Percentiles rank a stretch among this genome's conserved stretches.
Evolutionary conservation across 2,113 vertebrate species (phyloP).

Genomic region (Steatornis caripensis): DNA sequence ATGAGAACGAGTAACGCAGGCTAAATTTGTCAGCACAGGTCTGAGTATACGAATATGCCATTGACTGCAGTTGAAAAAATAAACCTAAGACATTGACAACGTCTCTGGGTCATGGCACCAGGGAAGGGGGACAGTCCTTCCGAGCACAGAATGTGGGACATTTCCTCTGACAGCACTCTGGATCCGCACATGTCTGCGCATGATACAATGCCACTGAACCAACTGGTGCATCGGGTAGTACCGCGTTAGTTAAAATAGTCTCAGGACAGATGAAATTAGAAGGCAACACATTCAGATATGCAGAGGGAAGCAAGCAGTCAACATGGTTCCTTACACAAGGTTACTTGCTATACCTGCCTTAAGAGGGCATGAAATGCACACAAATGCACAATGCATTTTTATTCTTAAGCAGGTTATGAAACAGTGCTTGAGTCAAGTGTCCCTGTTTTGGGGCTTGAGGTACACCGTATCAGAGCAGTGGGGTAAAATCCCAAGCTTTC

Average conservation of each 20-base stretch:
- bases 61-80: background rate
- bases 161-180: background rate
- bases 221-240: background rate
- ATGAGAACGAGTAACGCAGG: background rate
- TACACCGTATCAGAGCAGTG: background rate
- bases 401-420: background rate
- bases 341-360: constrained; percentile 61
- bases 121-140: background rate
- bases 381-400: constrained; percentile 28
- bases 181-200: background rate
- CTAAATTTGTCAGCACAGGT: background rate
- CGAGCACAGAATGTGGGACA: background rate
- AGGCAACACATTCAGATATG: background rate
- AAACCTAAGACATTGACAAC: background rate
- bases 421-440: background rate
- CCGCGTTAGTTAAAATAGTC: background rate
- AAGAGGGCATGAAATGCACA: constrained; percentile 69
- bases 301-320: background rate
- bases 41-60: background rate
- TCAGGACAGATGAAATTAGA: background rate
- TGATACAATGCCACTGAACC: background rate
- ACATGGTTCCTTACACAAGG: background rate
- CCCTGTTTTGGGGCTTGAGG: background rate
- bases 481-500: background rate
- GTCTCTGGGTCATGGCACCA: constrained; percentile 12